phyloP scores from a whole-genome alignment of 2,888 invertebrate species.

The Lasioglossum leucozonium region DNA sequence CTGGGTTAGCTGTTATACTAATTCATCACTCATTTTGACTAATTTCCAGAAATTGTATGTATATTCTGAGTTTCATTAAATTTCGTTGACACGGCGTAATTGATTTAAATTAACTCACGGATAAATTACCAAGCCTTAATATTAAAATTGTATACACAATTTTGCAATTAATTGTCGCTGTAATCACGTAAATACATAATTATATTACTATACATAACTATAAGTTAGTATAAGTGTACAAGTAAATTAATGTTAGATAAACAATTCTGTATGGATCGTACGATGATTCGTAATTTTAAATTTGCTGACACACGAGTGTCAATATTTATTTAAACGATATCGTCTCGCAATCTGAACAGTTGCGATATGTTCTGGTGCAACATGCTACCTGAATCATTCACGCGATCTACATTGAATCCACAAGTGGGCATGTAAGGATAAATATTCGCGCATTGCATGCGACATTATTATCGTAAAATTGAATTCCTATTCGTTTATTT shows the following conservation, averaged over 20 bases:
- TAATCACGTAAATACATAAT: background rate
- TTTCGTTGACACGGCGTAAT: background rate
- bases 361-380: slow-evolving; percentile 7
- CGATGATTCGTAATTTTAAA: too few relatives aligned
- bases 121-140: background rate
- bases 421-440: slow-evolving; percentile 59
- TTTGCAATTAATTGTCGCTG: background rate
- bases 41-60: background rate
- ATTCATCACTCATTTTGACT: background rate
- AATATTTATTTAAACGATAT: background rate
- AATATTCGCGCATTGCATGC: slow-evolving; percentile 52
- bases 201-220: background rate
- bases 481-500: slow-evolving; percentile 10
- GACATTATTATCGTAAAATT: slow-evolving; percentile 19
- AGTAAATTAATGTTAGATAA: background rate
- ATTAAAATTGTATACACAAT: background rate
- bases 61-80: background rate
- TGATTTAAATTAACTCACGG: background rate
- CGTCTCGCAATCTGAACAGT: slow-evolving; percentile 24
- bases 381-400: slow-evolving; percentile 29
- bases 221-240: too few relatives aligned
- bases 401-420: slow-evolving; percentile 57
- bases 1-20: background rate
- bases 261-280: background rate
- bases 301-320: background rate